These are phyloP conservation scores for Apamea monoglypha DNA, from an alignment of 2,888 invertebrate genomes.

Conservation along the genomic window DNA sequence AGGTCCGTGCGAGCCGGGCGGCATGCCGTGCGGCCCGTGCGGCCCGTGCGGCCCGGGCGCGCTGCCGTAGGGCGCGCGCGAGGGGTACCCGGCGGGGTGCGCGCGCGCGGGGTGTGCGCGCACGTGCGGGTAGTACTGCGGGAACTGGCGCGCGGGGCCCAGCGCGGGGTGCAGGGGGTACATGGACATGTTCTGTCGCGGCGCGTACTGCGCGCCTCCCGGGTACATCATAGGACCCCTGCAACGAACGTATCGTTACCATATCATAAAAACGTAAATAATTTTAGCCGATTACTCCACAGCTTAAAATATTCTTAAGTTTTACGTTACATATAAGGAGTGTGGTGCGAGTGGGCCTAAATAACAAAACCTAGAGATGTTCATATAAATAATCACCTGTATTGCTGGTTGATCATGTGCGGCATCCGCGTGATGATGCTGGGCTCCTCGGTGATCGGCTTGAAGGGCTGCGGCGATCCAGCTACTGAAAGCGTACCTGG, in stretches of 20 bases:
- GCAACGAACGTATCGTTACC: constrained; percentile 27
- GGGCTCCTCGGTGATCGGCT: constrained; percentile 86
- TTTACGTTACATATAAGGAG: not conserved
- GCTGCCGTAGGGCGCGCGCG: constrained; percentile 47
- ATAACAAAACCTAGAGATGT: not conserved
- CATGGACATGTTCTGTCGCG: constrained; percentile 76
- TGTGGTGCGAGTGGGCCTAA: not conserved
- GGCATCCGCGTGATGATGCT: constrained; percentile 89
- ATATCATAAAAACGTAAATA: not conserved
- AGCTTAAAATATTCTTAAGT: too few species aligned
- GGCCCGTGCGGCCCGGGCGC: constrained; percentile 48
- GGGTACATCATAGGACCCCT: constrained; percentile 87
- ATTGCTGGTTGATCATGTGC: constrained; percentile 88
- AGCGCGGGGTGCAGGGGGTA: constrained; percentile 67
- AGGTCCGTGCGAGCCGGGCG: not conserved
- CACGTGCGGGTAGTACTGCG: constrained; percentile 80
- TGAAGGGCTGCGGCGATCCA: constrained; percentile 88
- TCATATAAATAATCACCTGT: constrained; percentile 76
- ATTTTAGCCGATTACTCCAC: not conserved
- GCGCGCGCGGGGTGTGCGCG: constrained; percentile 34
- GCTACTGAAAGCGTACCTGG: constrained; percentile 88
- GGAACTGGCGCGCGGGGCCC: constrained; percentile 59
- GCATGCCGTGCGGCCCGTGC: constrained; percentile 26
- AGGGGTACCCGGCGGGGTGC: constrained; percentile 51
- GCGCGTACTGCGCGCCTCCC: constrained; percentile 76